Base-by-base conservation (phyloP, 2,888 invertebrate species). In the Melanchra persicariae region DNA sequence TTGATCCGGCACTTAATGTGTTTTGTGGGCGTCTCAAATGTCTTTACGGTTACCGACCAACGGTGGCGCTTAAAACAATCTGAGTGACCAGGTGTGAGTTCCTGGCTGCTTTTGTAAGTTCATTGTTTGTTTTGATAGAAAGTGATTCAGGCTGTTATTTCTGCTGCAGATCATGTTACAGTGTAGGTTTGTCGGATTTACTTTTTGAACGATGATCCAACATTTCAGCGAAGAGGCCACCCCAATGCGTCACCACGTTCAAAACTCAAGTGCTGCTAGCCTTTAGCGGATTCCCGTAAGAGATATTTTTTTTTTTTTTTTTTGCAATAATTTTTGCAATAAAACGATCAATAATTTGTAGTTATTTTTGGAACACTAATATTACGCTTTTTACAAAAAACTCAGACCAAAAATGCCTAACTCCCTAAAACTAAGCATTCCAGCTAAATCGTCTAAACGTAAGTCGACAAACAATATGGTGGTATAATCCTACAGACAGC, bases 11-110 rank as follows among this genome's bases (percentile, higher is more conserved):
- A 91, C 91, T 91, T 92, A 92, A 93, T 92, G 91, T 91, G 91
- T 91, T 92, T 91, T 93, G 94, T 94, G 94, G 94, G 94, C 93
- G 95, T 94, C 94, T 95, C 93, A 86, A 90, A 93, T 95, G 91
- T 92, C 94, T 91, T 87, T 77, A 83, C 84, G 88, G 88, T 85
- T 83, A 87, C 88, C 87, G 85, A 84, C 71, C 86, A 85, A 37
- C 72, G 83, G 88, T 91, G 94, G 93, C 93, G 94, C 93, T 91
- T 90, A 88, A 90, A 87, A 91, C 90, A 90, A 91, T 82, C 76
- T 87, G 85, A 89, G 43, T 79, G 81, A 80, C 87, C 85, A 87
- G 83, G 86, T 85, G 83, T 67, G 66, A n/a, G 54, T 52, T 74
- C 43, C 47, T 34, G 62, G 40, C 43, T 69, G 34, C 30, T 78